A percentile compares a stretch with the other conserved stretches of the same genome.
Conservation (phyloP, 2,888 invertebrate genomes). For the Euphydryas editha region DNA sequence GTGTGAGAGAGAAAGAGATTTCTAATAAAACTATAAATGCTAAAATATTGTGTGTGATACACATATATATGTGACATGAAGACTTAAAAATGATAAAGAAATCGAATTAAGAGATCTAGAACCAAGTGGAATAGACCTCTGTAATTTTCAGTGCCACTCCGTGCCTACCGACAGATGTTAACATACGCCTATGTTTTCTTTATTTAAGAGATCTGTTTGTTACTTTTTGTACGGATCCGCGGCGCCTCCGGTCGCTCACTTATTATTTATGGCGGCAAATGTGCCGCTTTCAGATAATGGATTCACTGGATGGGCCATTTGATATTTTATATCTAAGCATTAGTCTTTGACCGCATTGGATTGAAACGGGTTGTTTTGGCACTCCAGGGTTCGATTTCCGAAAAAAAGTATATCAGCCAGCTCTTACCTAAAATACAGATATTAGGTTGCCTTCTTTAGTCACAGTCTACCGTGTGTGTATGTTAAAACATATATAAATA, state of each 20-base stretch:
- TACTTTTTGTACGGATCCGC: slow-evolving; percentile 79
- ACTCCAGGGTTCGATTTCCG: no score
- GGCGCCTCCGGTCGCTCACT: slow-evolving; percentile 80
- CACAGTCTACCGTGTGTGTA: no score
- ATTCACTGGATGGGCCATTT: slow-evolving; percentile 29
- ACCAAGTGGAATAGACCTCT: slow-evolving; percentile 46
- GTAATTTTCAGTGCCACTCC: slow-evolving; percentile 54
- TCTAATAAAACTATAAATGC: no score
- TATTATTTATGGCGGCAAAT: slow-evolving; percentile 80
- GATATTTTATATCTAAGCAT: neutral
- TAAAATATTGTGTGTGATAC: no score
- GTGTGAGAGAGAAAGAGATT: no score
- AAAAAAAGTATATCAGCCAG: no score
- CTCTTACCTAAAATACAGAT: no score
- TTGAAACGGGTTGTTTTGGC: no score
- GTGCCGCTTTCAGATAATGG: slow-evolving; percentile 52
- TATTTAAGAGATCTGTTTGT: slow-evolving; percentile 82
- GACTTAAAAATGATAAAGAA: no score
- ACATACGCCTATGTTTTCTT: slow-evolving; percentile 82
- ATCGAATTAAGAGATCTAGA: neutral
- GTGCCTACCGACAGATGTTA: slow-evolving; percentile 75
- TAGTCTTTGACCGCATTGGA: neutral
- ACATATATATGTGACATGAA: no score
- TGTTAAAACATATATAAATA: no score
- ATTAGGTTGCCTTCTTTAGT: no score